These are phyloP conservation scores for Mesoligia furuncula DNA, from an alignment of 2,888 invertebrate genomes.

Conservation along the genomic window DNA sequence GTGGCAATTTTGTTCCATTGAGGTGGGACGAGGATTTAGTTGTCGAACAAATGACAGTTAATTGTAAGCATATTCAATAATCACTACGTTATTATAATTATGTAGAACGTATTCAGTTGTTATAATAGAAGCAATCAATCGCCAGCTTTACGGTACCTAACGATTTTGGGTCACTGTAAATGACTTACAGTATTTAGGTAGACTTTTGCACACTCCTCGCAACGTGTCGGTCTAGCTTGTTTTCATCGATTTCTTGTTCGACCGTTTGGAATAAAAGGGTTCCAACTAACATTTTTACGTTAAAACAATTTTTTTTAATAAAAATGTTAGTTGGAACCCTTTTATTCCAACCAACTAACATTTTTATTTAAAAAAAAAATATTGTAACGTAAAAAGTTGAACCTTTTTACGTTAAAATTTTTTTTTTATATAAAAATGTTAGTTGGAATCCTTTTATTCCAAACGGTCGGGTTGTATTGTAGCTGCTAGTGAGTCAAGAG, in stretches of 20 bases:
- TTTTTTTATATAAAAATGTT: too few relatives aligned
- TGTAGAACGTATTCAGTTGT: neutral
- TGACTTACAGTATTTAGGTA: neutral
- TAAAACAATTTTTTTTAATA: too few relatives aligned
- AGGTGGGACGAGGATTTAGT: constrained; percentile 3
- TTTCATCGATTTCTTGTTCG: neutral
- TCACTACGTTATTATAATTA: neutral
- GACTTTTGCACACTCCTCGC: neutral
- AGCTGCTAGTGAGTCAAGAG: neutral
- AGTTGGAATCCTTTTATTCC: too few relatives aligned
- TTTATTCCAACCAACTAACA: too few relatives aligned
- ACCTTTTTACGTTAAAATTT: too few relatives aligned
- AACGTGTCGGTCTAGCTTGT: neutral
- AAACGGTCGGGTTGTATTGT: too few relatives aligned
- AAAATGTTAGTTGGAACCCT: too few relatives aligned
- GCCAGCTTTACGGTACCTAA: neutral
- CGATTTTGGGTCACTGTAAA: neutral
- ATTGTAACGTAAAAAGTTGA: too few relatives aligned
- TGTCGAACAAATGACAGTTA: constrained; percentile 2
- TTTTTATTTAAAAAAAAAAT: too few relatives aligned
- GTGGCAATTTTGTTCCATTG: constrained; percentile 2
- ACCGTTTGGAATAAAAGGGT: too few relatives aligned
- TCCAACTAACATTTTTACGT: too few relatives aligned
- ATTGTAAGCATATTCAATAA: constrained; percentile 17
- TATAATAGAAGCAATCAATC: neutral